A percentile compares a stretch with the other conserved stretches of the same genome.
Evolutionary conservation across 2,797 vertebrate species (phyloP).

Genomic region (Cynodonichthys magdalenae): DNA sequence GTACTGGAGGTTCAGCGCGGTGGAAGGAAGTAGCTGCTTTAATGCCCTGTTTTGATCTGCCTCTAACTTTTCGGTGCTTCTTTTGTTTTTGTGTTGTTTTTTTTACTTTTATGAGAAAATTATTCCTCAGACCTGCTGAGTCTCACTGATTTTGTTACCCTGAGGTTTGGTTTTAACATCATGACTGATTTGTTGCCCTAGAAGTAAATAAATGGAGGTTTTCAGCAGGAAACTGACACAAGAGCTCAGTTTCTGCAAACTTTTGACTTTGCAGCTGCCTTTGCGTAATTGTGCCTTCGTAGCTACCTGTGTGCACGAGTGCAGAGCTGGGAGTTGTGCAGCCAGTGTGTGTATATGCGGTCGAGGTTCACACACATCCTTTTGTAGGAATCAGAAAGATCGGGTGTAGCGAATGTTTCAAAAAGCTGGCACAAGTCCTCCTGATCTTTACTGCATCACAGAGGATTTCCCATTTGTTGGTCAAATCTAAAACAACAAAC

Average conservation of each 20-base stretch:
- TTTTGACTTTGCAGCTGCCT: slow-evolving; percentile 2
- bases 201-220: slow-evolving; percentile 16
- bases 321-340: neutral
- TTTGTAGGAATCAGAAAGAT: too few species aligned
- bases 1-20: slow-evolving; percentile 2
- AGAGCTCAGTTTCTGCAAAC: slow-evolving; percentile 37
- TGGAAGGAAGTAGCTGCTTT: slow-evolving; percentile 45
- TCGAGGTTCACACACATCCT: neutral
- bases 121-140: neutral
- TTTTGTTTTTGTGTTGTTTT: too few species aligned
- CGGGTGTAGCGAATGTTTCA: too few species aligned
- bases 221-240: slow-evolving; percentile 72
- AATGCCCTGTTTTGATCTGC: slow-evolving; percentile 6
- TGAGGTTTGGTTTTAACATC: neutral
- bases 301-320: too few species aligned
- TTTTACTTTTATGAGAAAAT: neutral
- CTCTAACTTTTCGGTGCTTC: neutral
- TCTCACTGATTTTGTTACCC: neutral
- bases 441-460: too few species aligned
- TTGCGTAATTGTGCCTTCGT: neutral
- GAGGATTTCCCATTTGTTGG: too few species aligned
- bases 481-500: too few species aligned
- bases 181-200: neutral
- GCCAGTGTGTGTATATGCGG: too few species aligned
- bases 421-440: too few species aligned